These are phyloP conservation scores for Neoniphon sammara DNA, from an alignment of 2,797 vertebrate genomes.

Conservation along the genomic window DNA sequence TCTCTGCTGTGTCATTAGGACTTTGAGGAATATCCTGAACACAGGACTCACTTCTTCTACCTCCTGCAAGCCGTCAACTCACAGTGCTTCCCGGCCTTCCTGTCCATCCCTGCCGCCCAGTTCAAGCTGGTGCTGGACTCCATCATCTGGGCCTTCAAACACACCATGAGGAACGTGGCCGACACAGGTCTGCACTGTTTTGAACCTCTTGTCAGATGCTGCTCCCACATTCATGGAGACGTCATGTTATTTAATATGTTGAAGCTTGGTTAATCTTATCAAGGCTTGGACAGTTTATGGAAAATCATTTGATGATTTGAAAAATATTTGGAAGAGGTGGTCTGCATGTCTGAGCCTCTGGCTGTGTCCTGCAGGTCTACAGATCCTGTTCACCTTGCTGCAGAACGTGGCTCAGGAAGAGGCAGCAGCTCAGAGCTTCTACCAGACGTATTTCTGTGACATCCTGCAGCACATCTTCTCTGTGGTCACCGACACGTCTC, in stretches of 20 bases:
- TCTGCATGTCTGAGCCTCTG: too few species aligned
- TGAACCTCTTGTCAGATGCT: not conserved
- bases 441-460: conserved; percentile 92
- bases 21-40: conserved; percentile 93
- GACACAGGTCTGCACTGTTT: conserved; percentile 84
- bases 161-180: conserved; percentile 93
- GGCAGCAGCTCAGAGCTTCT: conserved; percentile 92
- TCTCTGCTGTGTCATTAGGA: conserved; percentile 76
- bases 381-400: conserved; percentile 90
- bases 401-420: conserved; percentile 93
- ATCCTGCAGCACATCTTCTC: conserved; percentile 93
- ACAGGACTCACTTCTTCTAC: conserved; percentile 93
- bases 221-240: not conserved
- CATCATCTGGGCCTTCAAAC: conserved; percentile 95
- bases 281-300: too few species aligned
- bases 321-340: too few species aligned
- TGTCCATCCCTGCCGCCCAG: conserved; percentile 91
- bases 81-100: conserved; percentile 92
- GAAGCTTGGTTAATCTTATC: too few species aligned
- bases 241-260: not conserved
- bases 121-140: conserved; percentile 94
- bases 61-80: conserved; percentile 93
- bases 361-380: conserved; percentile 81
- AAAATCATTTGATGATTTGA: too few species aligned
- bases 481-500: conserved; percentile 92